A percentile compares a stretch with the other conserved stretches of the same genome.
These are phyloP conservation scores for Cybosia mesomella DNA, from an alignment of 2,888 invertebrate genomes.

Conservation along the genomic window DNA sequence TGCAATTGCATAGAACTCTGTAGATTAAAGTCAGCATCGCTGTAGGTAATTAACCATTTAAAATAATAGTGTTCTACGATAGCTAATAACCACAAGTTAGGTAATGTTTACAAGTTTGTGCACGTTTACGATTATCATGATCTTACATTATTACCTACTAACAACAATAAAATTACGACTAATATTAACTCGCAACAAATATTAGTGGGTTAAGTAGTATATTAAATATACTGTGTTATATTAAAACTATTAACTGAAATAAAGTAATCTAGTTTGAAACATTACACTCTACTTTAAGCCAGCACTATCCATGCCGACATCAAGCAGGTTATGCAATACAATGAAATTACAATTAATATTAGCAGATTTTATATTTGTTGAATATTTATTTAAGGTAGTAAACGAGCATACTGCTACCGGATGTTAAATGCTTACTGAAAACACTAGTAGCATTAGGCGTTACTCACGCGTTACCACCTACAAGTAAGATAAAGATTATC, in stretches of 20 bases:
- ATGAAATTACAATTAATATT: no score
- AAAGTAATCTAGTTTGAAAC: no score
- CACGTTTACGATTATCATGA: background rate
- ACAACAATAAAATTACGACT: background rate
- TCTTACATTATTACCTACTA: background rate
- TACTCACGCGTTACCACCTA: no score
- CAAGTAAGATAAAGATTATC: no score
- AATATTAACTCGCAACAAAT: background rate
- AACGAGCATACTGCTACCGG: background rate
- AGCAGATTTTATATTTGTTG: no score
- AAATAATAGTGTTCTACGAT: background rate
- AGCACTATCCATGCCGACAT: no score
- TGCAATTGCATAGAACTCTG: background rate
- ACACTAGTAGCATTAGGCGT: no score
- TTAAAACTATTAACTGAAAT: background rate
- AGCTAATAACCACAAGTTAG: background rate
- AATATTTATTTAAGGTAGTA: background rate
- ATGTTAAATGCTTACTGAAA: no score
- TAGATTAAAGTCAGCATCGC: background rate
- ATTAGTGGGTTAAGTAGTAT: background rate
- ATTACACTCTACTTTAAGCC: no score
- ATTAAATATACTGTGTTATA: background rate
- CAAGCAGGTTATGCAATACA: no score
- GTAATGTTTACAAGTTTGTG: background rate
- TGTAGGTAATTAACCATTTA: background rate